Evolutionary conservation across 2,888 invertebrate genomes (phyloP), one percentile per base, ranked within the genome.

Genomic region (Seira musarum): DNA sequence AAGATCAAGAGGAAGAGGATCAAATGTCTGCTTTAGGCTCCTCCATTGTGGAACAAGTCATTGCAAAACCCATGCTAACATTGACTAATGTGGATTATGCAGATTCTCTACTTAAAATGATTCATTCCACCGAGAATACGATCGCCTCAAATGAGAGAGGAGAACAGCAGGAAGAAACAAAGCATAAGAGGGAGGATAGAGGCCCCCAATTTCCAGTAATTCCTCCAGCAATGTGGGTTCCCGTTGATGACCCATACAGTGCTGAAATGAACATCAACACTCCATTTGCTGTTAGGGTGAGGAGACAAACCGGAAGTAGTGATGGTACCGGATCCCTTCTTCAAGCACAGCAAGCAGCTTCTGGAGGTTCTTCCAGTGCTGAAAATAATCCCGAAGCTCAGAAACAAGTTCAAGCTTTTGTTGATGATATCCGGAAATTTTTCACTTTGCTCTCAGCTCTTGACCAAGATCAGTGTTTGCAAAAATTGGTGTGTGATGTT

Each of bases 401-500:
- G 40, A 72, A 80, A 30, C 80, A 82, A 76, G 60, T 80, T 57
- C 40, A 63, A 30, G 57, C 71, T 22, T 82, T 82, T 75, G 82
- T 82, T 6, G 79, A 82, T 25, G 86, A 86, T 63, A 81, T 86
- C 24, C 83, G 82, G 30, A 83, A 83, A 60, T 86, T 86, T 66
- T 86, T 86, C 70, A 77, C 84, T 22, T 72, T 86, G 13, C 81
- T 86, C 1, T 82, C 83, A 8, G 78, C 83, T 13, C 70, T 86
- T 22, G 86, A 86, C 61, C 84, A 86, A 64, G 85, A 86, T 68
- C 81, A 80, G 25, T 86, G 86, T 64, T 57, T 86, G 24, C 84
- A 84, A 67, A 86, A 86, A 77, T 69, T 86, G 49, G 86, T 86
- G 10, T 86, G 86, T 76, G 86, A 86, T 77, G 85, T 85, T 13